Base-by-base conservation (phyloP, 1,140 invertebrate genomes). In the Chymomyza costata region DNA sequence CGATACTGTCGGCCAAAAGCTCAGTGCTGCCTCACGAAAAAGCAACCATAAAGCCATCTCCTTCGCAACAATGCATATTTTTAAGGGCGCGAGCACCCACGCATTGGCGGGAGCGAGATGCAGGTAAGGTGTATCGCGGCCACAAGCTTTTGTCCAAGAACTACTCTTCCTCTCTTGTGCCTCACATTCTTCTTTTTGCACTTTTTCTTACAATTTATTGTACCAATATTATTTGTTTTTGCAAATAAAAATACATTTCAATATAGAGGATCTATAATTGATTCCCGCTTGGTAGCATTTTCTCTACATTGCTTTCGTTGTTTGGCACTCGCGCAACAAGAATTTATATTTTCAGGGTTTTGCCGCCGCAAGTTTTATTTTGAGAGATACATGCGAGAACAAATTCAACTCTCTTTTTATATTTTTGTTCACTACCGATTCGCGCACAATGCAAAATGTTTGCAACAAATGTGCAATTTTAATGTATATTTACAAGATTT, bases 401-500 rank as follows among this genome's bases (percentile, higher is more conserved):
- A 18, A 54, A 55, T 45, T 58, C 19, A n/a, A 31, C 41, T 19
- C n/a, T n/a, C n/a, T n/a, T n/a, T n/a, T 35, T 44, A 32, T 40
- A 21, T 39, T 48, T 59, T 40, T 50, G 39, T 32, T 41, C 66
- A 74, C 69, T 65, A 59, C 61, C 70, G 52, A 52, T 71, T 76
- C 50, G 46, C 69, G 43, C 35, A 57, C 51, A 69, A 55, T 54
- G 54, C 57, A 69, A 60, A 65, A 53, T 66, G 47, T 68, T 76
- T 63, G 65, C 55, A 48, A 60, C 40, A 76, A 74, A 68, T 60
- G 60, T 76, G 70, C 56, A 71, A 71, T 54, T 71, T 53, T 61
- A 50, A 54, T 59, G 67, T 73, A 73, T 71, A 74, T 74, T 74
- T 74, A 74, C 70, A 74, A 73, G 65, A 76, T 73, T 73, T 73